Percentiles rank a stretch among this genome's conserved stretches.
Conservation (phyloP, 2,888 invertebrate genomes). For the Lissonota sp. region DNA sequence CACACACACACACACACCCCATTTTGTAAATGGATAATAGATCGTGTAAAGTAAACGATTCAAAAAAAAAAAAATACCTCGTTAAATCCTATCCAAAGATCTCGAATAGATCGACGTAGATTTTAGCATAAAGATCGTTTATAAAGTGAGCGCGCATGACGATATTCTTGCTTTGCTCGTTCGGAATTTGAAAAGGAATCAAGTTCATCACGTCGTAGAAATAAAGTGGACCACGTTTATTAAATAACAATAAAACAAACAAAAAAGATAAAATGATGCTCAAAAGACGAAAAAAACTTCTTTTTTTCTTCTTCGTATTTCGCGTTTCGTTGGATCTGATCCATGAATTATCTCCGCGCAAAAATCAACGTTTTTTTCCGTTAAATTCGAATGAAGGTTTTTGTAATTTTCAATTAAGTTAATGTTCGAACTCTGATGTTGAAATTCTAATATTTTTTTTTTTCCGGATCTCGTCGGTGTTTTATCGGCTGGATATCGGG, state of each 20-base stretch:
- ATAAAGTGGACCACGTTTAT: conserved; percentile 71
- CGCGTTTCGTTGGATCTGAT: no score
- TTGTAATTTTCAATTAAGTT: no score
- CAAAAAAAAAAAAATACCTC: conserved; percentile 56
- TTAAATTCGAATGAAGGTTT: no score
- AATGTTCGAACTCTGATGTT: no score
- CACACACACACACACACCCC: no score
- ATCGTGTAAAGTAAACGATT: conserved; percentile 60
- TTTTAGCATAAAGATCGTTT: conserved; percentile 34
- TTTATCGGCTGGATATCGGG: conserved; percentile 48
- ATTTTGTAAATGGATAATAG: conserved; percentile 64
- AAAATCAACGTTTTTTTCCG: no score
- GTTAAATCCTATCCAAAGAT: conserved; percentile 63
- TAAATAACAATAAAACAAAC: conserved; percentile 62
- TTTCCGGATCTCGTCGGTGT: conserved; percentile 36
- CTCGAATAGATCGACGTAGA: conserved; percentile 53
- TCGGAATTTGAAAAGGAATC: conserved; percentile 53
- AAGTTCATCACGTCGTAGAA: conserved; percentile 66
- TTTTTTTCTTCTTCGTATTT: conserved; percentile 18
- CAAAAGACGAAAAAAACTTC: conserved; percentile 63
- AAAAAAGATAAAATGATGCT: no score
- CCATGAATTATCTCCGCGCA: no score
- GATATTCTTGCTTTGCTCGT: conserved; percentile 42
- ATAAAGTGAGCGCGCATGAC: conserved; percentile 51
- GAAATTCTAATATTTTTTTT: no score